A percentile compares a stretch with the other conserved stretches of the same genome.
These are phyloP conservation scores for Riparia riparia DNA, from an alignment of 2,113 vertebrate species.

Conservation along the genomic window DNA sequence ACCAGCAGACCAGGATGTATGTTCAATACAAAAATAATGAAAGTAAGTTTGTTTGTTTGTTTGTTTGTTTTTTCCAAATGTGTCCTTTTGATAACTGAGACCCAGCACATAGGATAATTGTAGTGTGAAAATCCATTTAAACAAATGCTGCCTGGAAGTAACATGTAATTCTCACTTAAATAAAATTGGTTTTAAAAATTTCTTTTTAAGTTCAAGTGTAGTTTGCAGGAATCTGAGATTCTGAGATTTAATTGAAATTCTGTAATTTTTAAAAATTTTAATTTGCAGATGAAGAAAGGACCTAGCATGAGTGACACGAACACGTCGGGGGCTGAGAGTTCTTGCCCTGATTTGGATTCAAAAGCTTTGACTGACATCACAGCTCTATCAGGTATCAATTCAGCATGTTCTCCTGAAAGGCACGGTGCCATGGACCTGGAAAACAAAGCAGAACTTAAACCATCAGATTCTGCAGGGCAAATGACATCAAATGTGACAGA, in stretches of 20 bases:
- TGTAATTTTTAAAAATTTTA: background rate
- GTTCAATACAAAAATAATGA: background rate
- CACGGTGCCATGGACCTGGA: background rate
- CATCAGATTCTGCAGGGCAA: background rate
- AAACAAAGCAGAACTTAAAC: constrained; percentile 21
- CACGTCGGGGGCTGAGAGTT: constrained; percentile 1
- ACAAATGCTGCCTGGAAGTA: background rate
- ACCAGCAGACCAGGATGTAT: background rate
- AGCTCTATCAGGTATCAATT: constrained; percentile 20
- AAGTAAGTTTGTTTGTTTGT: background rate
- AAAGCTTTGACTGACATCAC: constrained; percentile 63
- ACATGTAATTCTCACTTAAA: background rate
- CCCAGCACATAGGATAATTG: background rate
- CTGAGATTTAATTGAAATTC: background rate
- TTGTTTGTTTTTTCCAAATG: accelerated
- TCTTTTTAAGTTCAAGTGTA: background rate
- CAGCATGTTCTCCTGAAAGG: background rate
- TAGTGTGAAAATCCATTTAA: background rate
- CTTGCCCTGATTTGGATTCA: constrained; percentile 56
- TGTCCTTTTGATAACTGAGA: background rate
- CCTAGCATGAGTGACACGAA: constrained; percentile 37
- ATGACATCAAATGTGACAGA: background rate
- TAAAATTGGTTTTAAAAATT: accelerated
- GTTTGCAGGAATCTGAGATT: background rate
- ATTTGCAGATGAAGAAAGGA: constrained; percentile 78